These are phyloP conservation scores for Lottia gigantea DNA, from an alignment of 2,888 invertebrate species.

Conservation along the genomic window DNA sequence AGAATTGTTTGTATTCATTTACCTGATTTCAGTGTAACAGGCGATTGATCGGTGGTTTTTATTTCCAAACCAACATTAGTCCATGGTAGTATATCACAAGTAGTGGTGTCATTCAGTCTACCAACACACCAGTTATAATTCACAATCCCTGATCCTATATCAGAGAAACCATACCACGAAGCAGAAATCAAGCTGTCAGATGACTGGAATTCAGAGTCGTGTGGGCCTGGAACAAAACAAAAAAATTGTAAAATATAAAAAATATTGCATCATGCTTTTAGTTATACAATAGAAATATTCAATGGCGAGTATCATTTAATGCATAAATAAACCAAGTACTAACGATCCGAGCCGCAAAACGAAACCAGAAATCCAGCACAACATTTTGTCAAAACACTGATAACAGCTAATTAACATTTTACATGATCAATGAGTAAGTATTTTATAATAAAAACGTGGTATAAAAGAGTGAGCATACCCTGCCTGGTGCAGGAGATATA, in stretches of 20 bases:
- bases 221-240: neutral
- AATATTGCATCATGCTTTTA: too few relatives aligned
- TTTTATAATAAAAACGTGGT: too few relatives aligned
- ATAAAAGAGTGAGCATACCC: too few relatives aligned
- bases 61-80: slow-evolving; percentile 11
- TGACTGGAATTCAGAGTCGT: slow-evolving; percentile 6
- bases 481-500: too few relatives aligned
- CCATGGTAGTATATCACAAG: slow-evolving; percentile 3
- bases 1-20: neutral
- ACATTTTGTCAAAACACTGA: too few relatives aligned
- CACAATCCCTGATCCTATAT: slow-evolving; percentile 14
- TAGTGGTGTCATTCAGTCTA: neutral
- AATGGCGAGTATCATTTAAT: too few relatives aligned
- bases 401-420: too few relatives aligned
- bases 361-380: too few relatives aligned
- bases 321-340: too few relatives aligned
- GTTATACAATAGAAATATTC: too few relatives aligned
- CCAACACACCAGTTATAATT: slow-evolving; percentile 21
- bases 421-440: too few relatives aligned
- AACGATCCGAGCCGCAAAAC: too few relatives aligned
- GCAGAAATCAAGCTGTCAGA: neutral
- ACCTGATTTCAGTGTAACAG: neutral
- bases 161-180: slow-evolving; percentile 17
- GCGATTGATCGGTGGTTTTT: neutral
- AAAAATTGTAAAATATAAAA: neutral